A percentile compares a stretch with the other conserved stretches of the same genome.
Evolutionary conservation across 2,113 vertebrate species (phyloP).

Genomic region (Struthidea cinerea): DNA sequence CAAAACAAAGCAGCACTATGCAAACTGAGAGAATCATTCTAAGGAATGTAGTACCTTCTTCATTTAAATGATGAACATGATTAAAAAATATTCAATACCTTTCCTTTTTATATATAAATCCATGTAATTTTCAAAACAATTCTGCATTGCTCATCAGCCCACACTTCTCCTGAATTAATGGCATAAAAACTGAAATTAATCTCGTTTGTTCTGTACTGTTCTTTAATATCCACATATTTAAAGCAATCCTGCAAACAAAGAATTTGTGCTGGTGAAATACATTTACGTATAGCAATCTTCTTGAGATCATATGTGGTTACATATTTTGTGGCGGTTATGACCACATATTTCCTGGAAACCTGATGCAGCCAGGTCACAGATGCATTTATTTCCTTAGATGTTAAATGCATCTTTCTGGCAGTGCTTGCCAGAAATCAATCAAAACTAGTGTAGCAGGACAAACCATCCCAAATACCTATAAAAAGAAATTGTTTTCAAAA

Average conservation of each 20-base stretch:
- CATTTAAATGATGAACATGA: not conserved
- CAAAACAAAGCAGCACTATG: not conserved
- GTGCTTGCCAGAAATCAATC: not conserved
- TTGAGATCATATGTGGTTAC: not conserved
- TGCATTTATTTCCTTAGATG: not conserved
- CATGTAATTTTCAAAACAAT: not conserved
- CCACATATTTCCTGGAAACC: not conserved
- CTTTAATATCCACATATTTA: not conserved
- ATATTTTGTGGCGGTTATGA: not conserved
- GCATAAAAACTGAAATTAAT: not conserved
- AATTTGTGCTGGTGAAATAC: not conserved
- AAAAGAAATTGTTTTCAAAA: not conserved
- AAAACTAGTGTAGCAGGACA: not conserved
- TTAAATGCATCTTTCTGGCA: not conserved
- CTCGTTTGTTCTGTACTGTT: not conserved
- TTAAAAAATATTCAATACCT: not conserved
- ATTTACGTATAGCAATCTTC: not conserved
- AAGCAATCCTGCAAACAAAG: not conserved
- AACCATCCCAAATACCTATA: not conserved
- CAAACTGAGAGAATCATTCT: not conserved
- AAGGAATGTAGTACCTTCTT: not conserved
- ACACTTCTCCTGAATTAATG: not conserved
- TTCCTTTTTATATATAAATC: not conserved
- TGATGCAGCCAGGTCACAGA: not conserved
- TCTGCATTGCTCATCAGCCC: not conserved